These are phyloP conservation scores for Meriones psammophilus DNA, from an alignment of 2,797 vertebrate species.

Conservation along the genomic window DNA sequence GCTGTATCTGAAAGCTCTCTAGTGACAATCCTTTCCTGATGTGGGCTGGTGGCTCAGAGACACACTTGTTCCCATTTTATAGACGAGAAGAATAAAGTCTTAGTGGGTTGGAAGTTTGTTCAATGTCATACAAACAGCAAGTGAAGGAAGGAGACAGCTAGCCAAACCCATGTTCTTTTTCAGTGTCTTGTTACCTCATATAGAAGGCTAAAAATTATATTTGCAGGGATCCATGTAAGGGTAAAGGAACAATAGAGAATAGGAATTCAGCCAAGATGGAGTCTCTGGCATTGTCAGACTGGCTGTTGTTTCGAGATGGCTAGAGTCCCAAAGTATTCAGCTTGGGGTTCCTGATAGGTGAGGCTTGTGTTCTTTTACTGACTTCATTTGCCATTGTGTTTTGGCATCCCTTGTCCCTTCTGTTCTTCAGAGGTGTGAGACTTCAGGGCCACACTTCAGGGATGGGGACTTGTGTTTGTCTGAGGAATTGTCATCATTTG, in stretches of 20 bases:
- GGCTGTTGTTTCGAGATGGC: neutral
- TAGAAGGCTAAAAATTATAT: neutral
- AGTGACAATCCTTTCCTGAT: neutral
- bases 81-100: conserved; percentile 14
- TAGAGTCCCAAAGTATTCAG: neutral
- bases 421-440: neutral
- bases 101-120: neutral
- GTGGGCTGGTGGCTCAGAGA: neutral
- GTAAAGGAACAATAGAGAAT: neutral
- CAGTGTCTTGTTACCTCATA: neutral
- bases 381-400: neutral
- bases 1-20: neutral
- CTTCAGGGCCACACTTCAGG: neutral
- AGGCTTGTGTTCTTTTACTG: neutral
- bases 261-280: neutral
- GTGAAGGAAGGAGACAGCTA: neutral
- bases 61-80: neutral
- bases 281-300: neutral
- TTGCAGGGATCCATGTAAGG: neutral
- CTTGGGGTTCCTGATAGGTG: neutral
- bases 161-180: neutral
- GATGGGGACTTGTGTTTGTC: neutral
- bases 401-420: neutral
- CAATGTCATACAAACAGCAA: neutral
- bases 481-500: neutral